Base-by-base conservation (phyloP, 2,888 invertebrate genomes). In the Hylaea fasciaria region DNA sequence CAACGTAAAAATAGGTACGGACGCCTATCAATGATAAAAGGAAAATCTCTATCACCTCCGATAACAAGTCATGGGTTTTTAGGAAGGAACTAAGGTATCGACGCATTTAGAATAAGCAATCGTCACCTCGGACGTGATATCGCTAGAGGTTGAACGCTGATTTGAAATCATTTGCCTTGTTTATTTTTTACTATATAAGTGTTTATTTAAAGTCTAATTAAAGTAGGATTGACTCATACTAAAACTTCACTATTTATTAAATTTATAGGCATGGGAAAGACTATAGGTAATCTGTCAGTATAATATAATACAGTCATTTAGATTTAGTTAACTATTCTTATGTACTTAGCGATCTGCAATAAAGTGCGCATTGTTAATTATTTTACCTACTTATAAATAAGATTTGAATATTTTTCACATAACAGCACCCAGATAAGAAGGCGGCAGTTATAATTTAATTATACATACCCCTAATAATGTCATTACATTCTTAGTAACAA, bases 121-220 rank as follows among this genome's bases (percentile, higher is more conserved):
- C 62, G 77, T 62, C 69, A 67, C 87, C 85, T 85, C 78, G 80
- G 63, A 87, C 87, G 88, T 89, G 88, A 85, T 37, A 78, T 49
- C 77, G 83, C 82, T 87, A 84, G 82, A 85, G 67, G 71, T 46
- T 54, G 72, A 79, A 79, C 80, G 72, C 78, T 22, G 22, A 78
- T 45, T 56, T 50, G 32, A 62, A 51, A 50, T n/a, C 39, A 41
- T 17, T 51, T 49, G 61, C 57, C 59, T 57, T 39, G 50, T 62
- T 67, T n/a, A n/a, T n/a, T 64, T 66, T 64, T 58, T 64, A 54
- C 63, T 56, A 68, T 56, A 51, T 44, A 22, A 46, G 37, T 41
- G 43, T 55, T 39, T 56, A 49, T 62, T 46, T 12, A 53, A 22
- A 35, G 28, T 40, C 53, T 54, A 37, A 32, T 2, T 51, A 4